Base-by-base conservation (phyloP, 1,140 invertebrate genomes). In the Drosophila tsacasi region DNA sequence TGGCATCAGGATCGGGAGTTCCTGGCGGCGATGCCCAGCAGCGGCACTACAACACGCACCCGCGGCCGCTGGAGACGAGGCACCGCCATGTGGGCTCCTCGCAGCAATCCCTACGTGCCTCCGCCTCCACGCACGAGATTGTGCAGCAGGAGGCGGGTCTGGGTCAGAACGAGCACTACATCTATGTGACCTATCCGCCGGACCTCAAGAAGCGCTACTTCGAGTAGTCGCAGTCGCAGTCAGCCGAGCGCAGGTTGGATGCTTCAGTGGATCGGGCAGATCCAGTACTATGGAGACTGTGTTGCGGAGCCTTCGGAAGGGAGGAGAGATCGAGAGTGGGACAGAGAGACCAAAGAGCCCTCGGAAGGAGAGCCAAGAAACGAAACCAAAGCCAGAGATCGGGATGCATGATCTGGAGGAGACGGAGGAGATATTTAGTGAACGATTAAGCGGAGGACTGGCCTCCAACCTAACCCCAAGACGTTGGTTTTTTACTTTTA, bases 161-260 rank as follows among this genome's bases (percentile, higher is more conserved):
- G 37, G 91, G 85, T 19, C 92, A 94, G 92, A 94, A 94, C 93
- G 93, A 97, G 93, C 96, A 97, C 92, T 97, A 97, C 93, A 97
- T 97, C 76, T 97, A 97, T 93, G 97, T 97, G 67, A 96, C 96
- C 52, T 97, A 97, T 94, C 97, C 97, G 57, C 96, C 97, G 15
- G 97, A 97, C 93, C 94, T 97, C 39, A 97, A 97, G 93, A 95
- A 96, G 79, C 94, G 96, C 57, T 94, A 97, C 76, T 94, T 97
- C 62, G 96, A 93, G 79, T 93, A 87, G 67, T 23, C 21, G 15
- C 12, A 27, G 17, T 19, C 50, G 50, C 12, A 4, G 50, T 21
- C 27, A n/a, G 27, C 10, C 17, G 59, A 39, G 69, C 35, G 35
- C 13, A 49, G 25, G 35, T 37, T 35, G 27, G 30, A 54, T n/a